phyloP scores from a whole-genome alignment of 2,797 vertebrate species.

The Lophius americanus region DNA sequence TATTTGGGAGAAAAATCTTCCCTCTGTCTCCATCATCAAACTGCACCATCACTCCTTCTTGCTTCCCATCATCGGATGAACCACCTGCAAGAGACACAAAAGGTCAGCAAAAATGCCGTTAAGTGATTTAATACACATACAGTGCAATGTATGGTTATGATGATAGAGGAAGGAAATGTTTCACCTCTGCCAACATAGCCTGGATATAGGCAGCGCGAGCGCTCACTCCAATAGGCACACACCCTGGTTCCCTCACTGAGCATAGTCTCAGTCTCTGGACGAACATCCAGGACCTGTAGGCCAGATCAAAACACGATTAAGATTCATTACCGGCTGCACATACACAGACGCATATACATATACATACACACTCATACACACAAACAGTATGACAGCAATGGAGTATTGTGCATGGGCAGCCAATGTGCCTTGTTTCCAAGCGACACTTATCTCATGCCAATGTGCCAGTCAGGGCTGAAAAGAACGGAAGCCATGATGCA shows the following conservation, averaged over 20 bases:
- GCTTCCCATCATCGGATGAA: constrained; percentile 85
- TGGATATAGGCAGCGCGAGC: constrained; percentile 94
- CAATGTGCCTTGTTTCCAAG: constrained; percentile 79
- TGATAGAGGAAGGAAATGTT: constrained; percentile 17
- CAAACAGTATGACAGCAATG: constrained; percentile 53
- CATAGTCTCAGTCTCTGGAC: constrained; percentile 85
- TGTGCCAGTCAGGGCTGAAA: constrained; percentile 83
- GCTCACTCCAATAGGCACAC: constrained; percentile 97
- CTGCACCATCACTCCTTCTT: constrained; percentile 91
- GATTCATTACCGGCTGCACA: constrained; percentile 73
- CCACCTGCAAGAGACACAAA: constrained; percentile 62
- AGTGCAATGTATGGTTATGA: neutral
- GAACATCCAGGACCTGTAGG: constrained; percentile 90
- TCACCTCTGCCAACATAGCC: constrained; percentile 92
- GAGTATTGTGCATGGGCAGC: constrained; percentile 73
- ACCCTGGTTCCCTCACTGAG: constrained; percentile 90
- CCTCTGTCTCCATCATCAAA: constrained; percentile 96
- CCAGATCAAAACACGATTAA: constrained; percentile 69
- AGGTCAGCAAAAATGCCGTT: neutral
- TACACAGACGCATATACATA: constrained; percentile 49
- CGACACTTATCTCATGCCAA: constrained; percentile 84
- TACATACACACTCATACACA: constrained; percentile 46
- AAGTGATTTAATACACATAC: neutral
- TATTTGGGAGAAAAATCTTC: constrained; percentile 92
- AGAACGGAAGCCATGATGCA: constrained; percentile 84